A percentile compares a stretch with the other conserved stretches of the same genome.
Evolutionary conservation across 2,888 invertebrate genomes (phyloP).

Genomic region (Trilocha varians): DNA sequence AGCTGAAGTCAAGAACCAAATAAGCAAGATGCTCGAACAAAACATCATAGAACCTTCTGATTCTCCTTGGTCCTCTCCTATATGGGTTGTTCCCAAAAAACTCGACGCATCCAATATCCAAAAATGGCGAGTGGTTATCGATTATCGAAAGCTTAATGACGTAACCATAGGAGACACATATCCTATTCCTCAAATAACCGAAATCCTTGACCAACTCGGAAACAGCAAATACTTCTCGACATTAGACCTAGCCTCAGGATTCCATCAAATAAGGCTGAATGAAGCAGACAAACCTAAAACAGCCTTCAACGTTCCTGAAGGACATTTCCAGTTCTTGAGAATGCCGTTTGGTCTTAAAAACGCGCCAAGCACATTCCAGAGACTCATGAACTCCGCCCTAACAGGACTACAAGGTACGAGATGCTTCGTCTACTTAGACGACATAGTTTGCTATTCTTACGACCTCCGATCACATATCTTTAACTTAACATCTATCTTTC

Average conservation of each 20-base stretch:
- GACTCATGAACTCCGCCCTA: background rate
- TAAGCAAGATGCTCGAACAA: conserved; percentile 15
- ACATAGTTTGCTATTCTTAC: background rate
- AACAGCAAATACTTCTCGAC: conserved; percentile 13
- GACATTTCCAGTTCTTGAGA: conserved; percentile 2
- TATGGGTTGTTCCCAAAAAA: conserved; percentile 21
- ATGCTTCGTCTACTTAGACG: conserved; percentile 1
- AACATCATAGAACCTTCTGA: conserved; percentile 16
- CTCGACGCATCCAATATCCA: conserved; percentile 11
- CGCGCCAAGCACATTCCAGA: background rate
- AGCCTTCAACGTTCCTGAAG: conserved; percentile 3
- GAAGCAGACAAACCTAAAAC: conserved; percentile 3
- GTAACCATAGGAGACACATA: conserved; percentile 16
- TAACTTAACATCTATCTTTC: conserved; percentile 2
- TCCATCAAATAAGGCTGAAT: conserved; percentile 8
- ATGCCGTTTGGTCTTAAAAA: background rate
- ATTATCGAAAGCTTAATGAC: conserved; percentile 18
- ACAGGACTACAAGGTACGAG: background rate
- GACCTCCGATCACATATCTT: conserved; percentile 2
- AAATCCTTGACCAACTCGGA: conserved; percentile 18
- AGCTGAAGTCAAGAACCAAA: conserved; percentile 12
- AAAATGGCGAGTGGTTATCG: conserved; percentile 19
- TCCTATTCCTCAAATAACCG: conserved; percentile 18
- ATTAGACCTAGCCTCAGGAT: background rate
- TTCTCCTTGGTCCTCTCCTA: conserved; percentile 19